Evolutionary conservation across 2,888 invertebrate species (phyloP).

Genomic region (Pedicia rivosa): DNA sequence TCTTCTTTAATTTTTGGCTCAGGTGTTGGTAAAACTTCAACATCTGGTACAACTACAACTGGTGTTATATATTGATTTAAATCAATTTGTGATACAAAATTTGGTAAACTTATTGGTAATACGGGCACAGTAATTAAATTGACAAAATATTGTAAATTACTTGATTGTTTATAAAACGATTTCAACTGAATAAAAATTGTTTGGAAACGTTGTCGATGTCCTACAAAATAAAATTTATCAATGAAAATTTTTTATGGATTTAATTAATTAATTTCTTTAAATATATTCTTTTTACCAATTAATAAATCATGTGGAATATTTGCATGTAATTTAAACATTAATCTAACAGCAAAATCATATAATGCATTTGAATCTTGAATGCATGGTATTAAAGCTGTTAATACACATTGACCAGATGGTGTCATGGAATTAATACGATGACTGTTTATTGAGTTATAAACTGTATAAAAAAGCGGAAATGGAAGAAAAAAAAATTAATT

Average conservation of each 20-base stretch:
- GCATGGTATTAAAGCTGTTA: constrained; percentile 89
- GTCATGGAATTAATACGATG: constrained; percentile 96
- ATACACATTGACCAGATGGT: constrained; percentile 85
- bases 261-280: too few species aligned
- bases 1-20: constrained; percentile 24
- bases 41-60: constrained; percentile 64
- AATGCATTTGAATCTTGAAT: constrained; percentile 92
- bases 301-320: constrained; percentile 81
- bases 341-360: constrained; percentile 92
- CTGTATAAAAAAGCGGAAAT: constrained; percentile 34
- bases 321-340: constrained; percentile 88
- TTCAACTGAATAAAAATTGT: constrained; percentile 79
- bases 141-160: constrained; percentile 93
- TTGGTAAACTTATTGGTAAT: constrained; percentile 86
- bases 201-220: constrained; percentile 75
- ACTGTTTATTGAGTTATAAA: constrained; percentile 86
- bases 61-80: constrained; percentile 88
- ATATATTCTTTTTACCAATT: constrained; percentile 58
- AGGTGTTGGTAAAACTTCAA: too few species aligned
- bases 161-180: constrained; percentile 83
- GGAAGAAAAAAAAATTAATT: too few species aligned
- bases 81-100: constrained; percentile 81
- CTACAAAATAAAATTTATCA: too few species aligned
- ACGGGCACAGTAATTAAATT: constrained; percentile 86
- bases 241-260: too few species aligned